Percentiles rank a stretch among this genome's conserved stretches.
Conservation (phyloP, 1,140 invertebrate species). For the Pemphigus obesinymphae region DNA sequence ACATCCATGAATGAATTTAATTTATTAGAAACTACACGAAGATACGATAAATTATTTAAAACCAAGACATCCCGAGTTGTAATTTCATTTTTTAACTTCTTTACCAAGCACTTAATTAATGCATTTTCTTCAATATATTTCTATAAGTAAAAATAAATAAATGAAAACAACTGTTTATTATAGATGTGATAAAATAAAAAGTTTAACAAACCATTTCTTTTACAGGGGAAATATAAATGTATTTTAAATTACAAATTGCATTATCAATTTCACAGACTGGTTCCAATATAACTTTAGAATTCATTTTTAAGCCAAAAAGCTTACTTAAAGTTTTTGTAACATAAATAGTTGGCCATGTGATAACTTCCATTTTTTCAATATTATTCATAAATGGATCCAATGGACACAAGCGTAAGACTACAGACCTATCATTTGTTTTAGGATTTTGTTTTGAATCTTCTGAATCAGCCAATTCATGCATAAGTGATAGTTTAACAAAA, state of each 20-base stretch:
- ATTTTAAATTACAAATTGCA: background rate
- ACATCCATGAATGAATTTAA: background rate
- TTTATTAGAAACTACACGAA: background rate
- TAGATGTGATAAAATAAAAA: background rate
- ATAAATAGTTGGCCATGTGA: slow-evolving; percentile 24
- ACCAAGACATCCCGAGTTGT: background rate
- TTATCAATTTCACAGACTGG: background rate
- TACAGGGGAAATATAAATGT: background rate
- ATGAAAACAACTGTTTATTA: background rate
- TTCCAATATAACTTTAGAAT: slow-evolving; percentile 9
- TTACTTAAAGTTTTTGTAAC: background rate
- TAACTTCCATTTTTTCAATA: slow-evolving; percentile 3
- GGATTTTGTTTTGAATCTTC: background rate
- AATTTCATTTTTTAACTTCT: slow-evolving; percentile 24
- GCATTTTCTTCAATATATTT: background rate
- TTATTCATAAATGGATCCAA: background rate
- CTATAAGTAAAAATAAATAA: background rate
- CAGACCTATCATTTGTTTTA: too few species aligned
- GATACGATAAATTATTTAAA: background rate
- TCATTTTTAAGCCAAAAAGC: background rate
- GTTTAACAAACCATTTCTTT: background rate
- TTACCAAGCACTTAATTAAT: background rate
- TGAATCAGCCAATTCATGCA: background rate
- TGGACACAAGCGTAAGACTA: slow-evolving; percentile 7
- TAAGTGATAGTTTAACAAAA: slow-evolving; percentile 22